Conservation (phyloP, 2,113 vertebrate species). For the Australoheros scitulus region DNA sequence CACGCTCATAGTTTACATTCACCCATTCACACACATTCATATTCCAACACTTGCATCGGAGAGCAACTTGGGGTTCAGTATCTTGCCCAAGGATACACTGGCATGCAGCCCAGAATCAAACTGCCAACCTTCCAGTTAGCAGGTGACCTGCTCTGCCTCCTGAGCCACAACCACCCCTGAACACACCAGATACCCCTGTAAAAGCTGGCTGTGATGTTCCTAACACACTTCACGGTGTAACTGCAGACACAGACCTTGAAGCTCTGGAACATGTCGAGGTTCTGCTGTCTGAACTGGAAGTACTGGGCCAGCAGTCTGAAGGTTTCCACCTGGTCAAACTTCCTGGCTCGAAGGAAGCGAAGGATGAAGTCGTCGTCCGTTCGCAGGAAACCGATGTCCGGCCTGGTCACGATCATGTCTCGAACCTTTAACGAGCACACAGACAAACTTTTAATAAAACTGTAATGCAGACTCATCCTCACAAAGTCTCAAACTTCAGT, state of each 20-base stretch:
- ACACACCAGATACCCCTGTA: neutral
- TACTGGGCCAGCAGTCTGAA: slow-evolving; percentile 97
- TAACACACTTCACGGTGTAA: no score
- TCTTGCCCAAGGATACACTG: no score
- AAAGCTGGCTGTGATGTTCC: neutral
- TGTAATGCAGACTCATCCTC: neutral
- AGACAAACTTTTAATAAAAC: no score
- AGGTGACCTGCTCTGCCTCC: no score
- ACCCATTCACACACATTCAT: no score
- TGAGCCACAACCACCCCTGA: neutral
- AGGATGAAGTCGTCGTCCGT: slow-evolving; percentile 98
- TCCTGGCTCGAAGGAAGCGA: slow-evolving; percentile 93
- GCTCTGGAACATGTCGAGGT: slow-evolving; percentile 99
- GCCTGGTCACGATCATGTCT: slow-evolving; percentile 98
- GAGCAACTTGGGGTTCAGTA: no score
- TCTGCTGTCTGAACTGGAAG: slow-evolving; percentile 98
- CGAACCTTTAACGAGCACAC: slow-evolving; percentile 63
- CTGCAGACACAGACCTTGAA: slow-evolving; percentile 82
- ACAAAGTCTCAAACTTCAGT: neutral
- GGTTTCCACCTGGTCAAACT: slow-evolving; percentile 96
- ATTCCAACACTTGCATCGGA: no score
- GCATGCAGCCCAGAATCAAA: no score
- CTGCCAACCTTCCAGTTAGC: no score
- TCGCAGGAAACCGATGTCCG: slow-evolving; percentile 97
- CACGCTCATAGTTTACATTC: no score